Conservation (phyloP, 2,888 invertebrate genomes). For the Hirtodrosophila histrioides region DNA sequence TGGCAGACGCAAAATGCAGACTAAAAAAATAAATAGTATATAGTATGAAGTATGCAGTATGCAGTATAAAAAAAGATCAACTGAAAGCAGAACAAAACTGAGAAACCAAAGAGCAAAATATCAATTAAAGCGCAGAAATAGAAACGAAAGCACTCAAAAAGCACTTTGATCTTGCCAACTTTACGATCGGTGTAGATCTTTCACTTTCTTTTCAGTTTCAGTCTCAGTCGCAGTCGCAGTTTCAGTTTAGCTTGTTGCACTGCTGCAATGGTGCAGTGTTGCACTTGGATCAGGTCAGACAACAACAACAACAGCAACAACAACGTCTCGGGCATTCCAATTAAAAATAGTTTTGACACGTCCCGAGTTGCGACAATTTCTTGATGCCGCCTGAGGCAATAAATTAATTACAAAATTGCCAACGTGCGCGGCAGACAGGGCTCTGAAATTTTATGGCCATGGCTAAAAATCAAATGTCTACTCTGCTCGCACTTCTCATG, state of each 20-base stretch:
- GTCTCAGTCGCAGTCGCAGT: too few relatives aligned
- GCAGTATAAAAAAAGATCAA: background rate
- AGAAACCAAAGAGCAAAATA: constrained; percentile 30
- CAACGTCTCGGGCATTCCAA: constrained; percentile 59
- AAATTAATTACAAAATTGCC: constrained; percentile 77
- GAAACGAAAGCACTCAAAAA: constrained; percentile 64
- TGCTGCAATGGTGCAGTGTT: background rate
- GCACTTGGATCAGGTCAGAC: constrained; percentile 46
- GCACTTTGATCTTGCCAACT: constrained; percentile 60
- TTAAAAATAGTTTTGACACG: constrained; percentile 79
- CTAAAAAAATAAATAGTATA: background rate
- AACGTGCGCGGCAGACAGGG: constrained; percentile 17
- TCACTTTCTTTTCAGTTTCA: constrained; percentile 28
- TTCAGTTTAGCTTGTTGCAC: background rate
- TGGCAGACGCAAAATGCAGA: constrained; percentile 36
- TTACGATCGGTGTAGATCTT: constrained; percentile 54
- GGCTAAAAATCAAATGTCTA: constrained; percentile 60
- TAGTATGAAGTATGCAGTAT: background rate
- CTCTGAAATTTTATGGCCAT: constrained; percentile 58
- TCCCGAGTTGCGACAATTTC: constrained; percentile 68
- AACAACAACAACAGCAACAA: background rate
- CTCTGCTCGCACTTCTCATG: constrained; percentile 13
- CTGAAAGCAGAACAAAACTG: background rate
- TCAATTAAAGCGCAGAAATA: constrained; percentile 71
- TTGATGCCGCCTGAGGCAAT: constrained; percentile 64